phyloP scores from a whole-genome alignment of 2,113 vertebrate species.

The Rhinoderma darwinii region DNA sequence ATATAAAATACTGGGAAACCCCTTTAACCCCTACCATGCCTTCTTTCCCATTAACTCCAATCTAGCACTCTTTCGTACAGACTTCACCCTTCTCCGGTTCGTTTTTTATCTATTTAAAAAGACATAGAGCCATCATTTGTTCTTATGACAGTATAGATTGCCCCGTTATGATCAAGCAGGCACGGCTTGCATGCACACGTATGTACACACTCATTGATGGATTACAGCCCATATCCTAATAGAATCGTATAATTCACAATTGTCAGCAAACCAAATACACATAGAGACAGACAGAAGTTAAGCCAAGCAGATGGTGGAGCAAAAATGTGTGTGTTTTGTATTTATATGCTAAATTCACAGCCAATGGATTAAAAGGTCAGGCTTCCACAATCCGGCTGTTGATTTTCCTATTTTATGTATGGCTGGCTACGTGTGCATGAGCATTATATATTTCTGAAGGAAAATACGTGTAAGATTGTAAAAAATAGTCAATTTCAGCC shows the following conservation, averaged over 20 bases:
- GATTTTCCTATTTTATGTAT: conserved; percentile 49
- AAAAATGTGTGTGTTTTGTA: conserved; percentile 44
- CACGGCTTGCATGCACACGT: background rate
- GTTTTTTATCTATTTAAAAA: too few relatives aligned
- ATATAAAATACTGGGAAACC: too few relatives aligned
- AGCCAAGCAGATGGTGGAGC: conserved; percentile 33
- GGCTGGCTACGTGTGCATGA: conserved; percentile 5
- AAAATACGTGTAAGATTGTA: conserved; percentile 15
- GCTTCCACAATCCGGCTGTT: conserved; percentile 39
- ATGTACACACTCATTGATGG: background rate
- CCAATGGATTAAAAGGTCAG: conserved; percentile 48
- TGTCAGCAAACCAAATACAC: conserved; percentile 17
- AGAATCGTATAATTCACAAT: background rate
- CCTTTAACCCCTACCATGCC: too few relatives aligned
- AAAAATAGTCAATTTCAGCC: conserved; percentile 40
- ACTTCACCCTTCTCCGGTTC: too few relatives aligned
- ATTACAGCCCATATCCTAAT: background rate
- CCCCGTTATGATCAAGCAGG: background rate
- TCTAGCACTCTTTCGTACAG: too few relatives aligned
- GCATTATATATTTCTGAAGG: background rate
- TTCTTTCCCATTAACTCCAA: too few relatives aligned
- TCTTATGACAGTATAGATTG: background rate
- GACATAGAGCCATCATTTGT: background rate
- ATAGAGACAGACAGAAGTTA: background rate
- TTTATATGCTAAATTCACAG: conserved; percentile 52